Percentiles rank a stretch among this genome's conserved stretches.
phyloP scores from a whole-genome alignment of 2,888 invertebrate species.

The Cantharis rufa region DNA sequence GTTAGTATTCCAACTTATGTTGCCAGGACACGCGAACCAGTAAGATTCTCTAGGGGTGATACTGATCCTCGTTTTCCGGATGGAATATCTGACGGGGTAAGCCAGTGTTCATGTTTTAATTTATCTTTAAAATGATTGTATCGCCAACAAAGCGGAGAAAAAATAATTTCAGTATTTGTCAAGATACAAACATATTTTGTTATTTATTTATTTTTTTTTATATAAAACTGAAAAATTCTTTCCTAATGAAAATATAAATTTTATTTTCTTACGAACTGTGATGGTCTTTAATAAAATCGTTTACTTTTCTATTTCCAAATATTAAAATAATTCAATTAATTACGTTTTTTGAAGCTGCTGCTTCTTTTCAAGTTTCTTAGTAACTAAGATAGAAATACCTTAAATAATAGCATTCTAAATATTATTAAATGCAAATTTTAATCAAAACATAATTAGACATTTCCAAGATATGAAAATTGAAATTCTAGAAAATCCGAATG shows the following conservation, averaged over 20 bases:
- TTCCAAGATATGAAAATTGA: too few species aligned
- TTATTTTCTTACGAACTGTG: neutral
- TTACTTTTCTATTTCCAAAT: neutral
- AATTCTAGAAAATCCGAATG: too few species aligned
- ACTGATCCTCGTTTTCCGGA: slow-evolving; percentile 60
- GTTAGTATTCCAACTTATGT: slow-evolving; percentile 50
- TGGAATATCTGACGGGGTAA: slow-evolving; percentile 52
- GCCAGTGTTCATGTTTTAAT: neutral
- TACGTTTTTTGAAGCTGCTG: neutral
- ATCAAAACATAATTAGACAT: too few species aligned
- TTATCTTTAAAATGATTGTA: neutral
- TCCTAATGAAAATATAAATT: neutral
- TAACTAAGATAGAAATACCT: too few species aligned
- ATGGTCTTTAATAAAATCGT: too few species aligned
- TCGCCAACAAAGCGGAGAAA: neutral
- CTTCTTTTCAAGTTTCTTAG: too few species aligned
- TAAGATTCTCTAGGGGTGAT: slow-evolving; percentile 55
- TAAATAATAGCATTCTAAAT: too few species aligned
- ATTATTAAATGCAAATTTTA: too few species aligned
- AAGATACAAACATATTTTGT: neutral
- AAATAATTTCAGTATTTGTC: neutral
- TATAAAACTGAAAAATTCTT: neutral
- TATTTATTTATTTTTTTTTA: neutral
- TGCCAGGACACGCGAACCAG: slow-evolving; percentile 56
- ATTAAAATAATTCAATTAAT: neutral